phyloP scores from a whole-genome alignment of 1,140 invertebrate genomes.

The silkworm (Bombyx mori) region ASM3026992v2 NC_085116.1:12409501-12410000 shows the following conservation, averaged over 20 bases:
- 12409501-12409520: too few relatives aligned
- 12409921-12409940: too few relatives aligned
- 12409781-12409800: background rate
- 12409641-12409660: slow-evolving; percentile 46
- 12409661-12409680: slow-evolving; percentile 62
- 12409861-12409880: too few relatives aligned
- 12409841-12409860: too few relatives aligned
- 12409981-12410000: too few relatives aligned
- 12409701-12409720: slow-evolving; percentile 26
- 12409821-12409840: too few relatives aligned
- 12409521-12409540: too few relatives aligned
- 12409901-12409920: too few relatives aligned
- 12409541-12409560: too few relatives aligned
- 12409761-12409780: background rate
- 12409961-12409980: too few relatives aligned
- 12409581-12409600: slow-evolving; percentile 41
- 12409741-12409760: background rate
- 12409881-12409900: too few relatives aligned
- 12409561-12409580: slow-evolving; percentile 8
- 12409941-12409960: too few relatives aligned
- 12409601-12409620: slow-evolving; percentile 24
- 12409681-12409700: slow-evolving; percentile 24
- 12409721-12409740: slow-evolving; percentile 12
- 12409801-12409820: background rate
- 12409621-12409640: slow-evolving; percentile 35